Evolutionary conservation across 2,888 invertebrate genomes (phyloP).

Genomic region (Nemoura dubitans): DNA sequence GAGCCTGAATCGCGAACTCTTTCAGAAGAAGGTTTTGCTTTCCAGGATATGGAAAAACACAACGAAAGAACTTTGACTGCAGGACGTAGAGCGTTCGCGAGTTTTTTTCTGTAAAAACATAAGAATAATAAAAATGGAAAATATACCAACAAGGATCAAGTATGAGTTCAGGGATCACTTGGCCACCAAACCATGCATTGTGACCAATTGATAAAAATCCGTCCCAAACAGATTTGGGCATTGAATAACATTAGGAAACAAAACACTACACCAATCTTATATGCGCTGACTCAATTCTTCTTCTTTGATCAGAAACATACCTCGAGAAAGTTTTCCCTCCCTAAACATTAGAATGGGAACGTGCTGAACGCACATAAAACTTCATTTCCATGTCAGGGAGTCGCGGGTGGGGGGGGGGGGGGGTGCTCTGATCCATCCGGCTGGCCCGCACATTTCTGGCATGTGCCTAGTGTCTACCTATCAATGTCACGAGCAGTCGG

Average conservation of each 20-base stretch:
- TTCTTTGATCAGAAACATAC: background rate
- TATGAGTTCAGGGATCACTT: too few species aligned
- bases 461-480: background rate
- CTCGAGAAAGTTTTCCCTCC: background rate
- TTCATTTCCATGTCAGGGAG: background rate
- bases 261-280: background rate
- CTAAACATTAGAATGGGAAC: background rate
- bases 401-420: too few species aligned
- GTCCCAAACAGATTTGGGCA: too few species aligned
- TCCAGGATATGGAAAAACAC: background rate
- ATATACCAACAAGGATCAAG: background rate
- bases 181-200: too few species aligned
- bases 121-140: background rate
- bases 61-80: background rate
- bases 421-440: background rate
- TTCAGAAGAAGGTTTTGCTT: background rate
- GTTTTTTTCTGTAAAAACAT: background rate
- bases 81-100: too few species aligned
- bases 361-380: background rate
- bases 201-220: too few species aligned
- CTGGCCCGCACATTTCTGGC: constrained; percentile 1
- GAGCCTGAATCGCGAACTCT: background rate
- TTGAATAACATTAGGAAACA: background rate
- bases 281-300: background rate
- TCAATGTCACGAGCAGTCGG: background rate